Conservation (phyloP, 1,140 invertebrate genomes). For the Propsilocerus akamusi region DNA sequence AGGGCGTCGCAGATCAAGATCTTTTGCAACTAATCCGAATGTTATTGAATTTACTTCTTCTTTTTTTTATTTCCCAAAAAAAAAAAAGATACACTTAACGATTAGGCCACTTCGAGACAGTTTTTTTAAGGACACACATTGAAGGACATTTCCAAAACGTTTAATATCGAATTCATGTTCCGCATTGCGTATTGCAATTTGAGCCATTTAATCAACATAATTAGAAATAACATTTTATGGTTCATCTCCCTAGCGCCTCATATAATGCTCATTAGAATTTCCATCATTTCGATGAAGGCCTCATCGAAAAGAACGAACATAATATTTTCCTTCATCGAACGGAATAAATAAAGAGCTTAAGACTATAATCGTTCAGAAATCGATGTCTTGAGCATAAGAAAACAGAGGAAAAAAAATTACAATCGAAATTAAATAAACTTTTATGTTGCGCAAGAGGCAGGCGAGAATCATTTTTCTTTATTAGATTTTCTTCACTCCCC, state of each 20-base stretch:
- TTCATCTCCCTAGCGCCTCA: background rate
- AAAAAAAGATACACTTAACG: no score
- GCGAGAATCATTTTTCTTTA: background rate
- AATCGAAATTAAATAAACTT: conserved; percentile 2
- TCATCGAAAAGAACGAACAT: background rate
- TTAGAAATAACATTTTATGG: conserved; percentile 2
- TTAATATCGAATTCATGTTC: no score
- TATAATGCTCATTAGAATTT: background rate
- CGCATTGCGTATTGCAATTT: conserved; percentile 3
- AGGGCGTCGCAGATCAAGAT: no score
- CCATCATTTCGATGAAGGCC: background rate
- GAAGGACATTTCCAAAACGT: no score
- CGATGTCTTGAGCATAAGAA: background rate
- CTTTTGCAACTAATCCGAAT: no score
- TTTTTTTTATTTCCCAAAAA: no score
- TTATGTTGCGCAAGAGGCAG: background rate
- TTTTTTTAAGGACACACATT: no score
- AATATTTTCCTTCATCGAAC: background rate
- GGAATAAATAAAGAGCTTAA: conserved; percentile 3
- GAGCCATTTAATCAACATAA: background rate
- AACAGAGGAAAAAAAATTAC: background rate
- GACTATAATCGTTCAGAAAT: background rate
- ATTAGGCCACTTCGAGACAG: no score
- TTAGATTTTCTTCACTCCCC: background rate
- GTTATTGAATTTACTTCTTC: no score